Evolutionary conservation across 2,888 invertebrate species (phyloP).

Genomic region (Laothoe populi): DNA sequence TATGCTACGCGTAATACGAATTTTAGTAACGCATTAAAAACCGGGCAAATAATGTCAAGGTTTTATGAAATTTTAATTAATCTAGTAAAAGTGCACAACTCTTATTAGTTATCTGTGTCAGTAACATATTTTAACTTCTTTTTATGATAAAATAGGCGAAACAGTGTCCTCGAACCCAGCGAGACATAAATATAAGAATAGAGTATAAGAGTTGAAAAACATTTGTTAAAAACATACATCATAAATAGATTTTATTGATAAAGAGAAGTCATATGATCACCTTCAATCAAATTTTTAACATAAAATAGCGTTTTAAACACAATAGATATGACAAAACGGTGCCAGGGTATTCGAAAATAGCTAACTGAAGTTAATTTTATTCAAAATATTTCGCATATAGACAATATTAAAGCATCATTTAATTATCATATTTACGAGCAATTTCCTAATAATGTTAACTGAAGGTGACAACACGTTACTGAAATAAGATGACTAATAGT

Average conservation of each 20-base stretch:
- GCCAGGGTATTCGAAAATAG: too few relatives aligned
- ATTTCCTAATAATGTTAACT: neutral
- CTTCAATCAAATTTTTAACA: too few relatives aligned
- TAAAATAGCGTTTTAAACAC: too few relatives aligned
- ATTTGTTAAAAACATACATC: too few relatives aligned
- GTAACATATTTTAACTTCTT: neutral
- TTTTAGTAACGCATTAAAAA: constrained; percentile 9
- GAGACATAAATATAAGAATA: neutral
- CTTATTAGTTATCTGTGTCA: neutral
- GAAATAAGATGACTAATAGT: neutral
- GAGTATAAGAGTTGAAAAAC: neutral
- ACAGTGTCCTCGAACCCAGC: neutral
- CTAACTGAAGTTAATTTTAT: too few relatives aligned
- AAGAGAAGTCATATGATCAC: too few relatives aligned
- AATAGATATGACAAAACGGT: too few relatives aligned
- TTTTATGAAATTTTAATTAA: constrained; percentile 30
- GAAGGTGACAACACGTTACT: neutral
- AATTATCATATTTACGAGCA: neutral
- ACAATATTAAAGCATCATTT: neutral
- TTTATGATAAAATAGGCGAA: neutral
- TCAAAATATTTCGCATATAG: too few relatives aligned
- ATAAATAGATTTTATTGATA: too few relatives aligned
- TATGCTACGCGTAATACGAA: constrained; percentile 13
- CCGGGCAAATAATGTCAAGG: constrained; percentile 19
- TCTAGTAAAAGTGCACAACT: constrained; percentile 25